These are phyloP conservation scores for Prionace glauca DNA, from an alignment of 2,797 vertebrate species.

Conservation along the genomic window DNA sequence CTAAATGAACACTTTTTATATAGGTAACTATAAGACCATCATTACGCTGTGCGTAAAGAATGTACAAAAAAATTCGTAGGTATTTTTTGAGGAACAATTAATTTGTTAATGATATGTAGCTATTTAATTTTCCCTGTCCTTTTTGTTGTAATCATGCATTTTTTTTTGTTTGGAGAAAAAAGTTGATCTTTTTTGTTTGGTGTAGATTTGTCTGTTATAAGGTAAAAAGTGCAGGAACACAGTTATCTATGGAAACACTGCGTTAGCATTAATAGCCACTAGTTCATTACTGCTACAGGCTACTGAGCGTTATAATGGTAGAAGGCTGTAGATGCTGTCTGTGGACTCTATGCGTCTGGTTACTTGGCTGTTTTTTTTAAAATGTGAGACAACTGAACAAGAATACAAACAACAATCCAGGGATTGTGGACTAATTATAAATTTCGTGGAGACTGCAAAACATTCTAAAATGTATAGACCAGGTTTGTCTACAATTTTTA, in stretches of 20 bases:
- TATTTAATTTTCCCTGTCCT: conserved; percentile 98
- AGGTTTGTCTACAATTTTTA: conserved; percentile 26
- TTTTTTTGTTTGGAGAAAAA: conserved; percentile 76
- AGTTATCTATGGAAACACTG: conserved; percentile 84
- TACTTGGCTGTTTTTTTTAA: conserved; percentile 46
- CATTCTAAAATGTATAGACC: conserved; percentile 31
- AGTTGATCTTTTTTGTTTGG: conserved; percentile 91
- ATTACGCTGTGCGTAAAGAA: conserved; percentile 99
- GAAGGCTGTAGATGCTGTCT: conserved; percentile 60
- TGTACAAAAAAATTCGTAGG: conserved; percentile 99
- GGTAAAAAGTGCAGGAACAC: conserved; percentile 96
- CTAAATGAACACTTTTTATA: conserved; percentile 79
- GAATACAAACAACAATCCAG: conserved; percentile 40
- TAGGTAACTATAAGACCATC: conserved; percentile 99
- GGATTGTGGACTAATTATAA: conserved; percentile 34
- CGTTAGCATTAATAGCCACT: conserved; percentile 79
- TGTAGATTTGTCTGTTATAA: conserved; percentile 81
- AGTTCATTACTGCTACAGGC: conserved; percentile 79
- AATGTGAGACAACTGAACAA: conserved; percentile 51
- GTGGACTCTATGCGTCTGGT: conserved; percentile 58
- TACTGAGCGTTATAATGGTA: conserved; percentile 66
- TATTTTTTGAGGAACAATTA: conserved; percentile 99
- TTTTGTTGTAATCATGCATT: conserved; percentile 84
- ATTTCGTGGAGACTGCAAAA: conserved; percentile 23
- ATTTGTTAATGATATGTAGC: conserved; percentile 99